Evolutionary conservation across 2,888 invertebrate genomes (phyloP), one percentile per base, ranked within the genome.

Genomic region (Cenopis cana): DNA sequence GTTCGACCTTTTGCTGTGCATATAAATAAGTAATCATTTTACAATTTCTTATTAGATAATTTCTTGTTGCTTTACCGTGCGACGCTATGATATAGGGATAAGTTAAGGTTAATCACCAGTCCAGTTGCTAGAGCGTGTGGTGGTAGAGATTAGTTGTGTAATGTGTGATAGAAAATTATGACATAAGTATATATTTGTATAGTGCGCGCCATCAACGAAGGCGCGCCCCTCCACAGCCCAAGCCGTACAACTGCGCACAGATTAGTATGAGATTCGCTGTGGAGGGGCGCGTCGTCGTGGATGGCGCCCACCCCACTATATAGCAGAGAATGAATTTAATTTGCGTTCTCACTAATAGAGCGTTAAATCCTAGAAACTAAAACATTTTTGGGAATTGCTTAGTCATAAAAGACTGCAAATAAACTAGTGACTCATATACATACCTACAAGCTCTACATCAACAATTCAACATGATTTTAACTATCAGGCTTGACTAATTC

Each of bases 61-160:
- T 24, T n/a, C 10, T 33, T 54, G 12, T 6, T 65, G 24, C 41
- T 46, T 54, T 54, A 54, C 20, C 54, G 8, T 56, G 14, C 54
- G 52, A 62, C 33, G 62, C 33, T 36, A 12, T 5, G 55, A 8
- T 29, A 24, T 5, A 12, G 20, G 1, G 12, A 29, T 60, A 24
- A 24, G 18, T n/a, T 8, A 29, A 5, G 12, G 18, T 61, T 50
- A 61, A 17, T 29, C n/a, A 33, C 49, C 49, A 36, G 50, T 18
- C 49, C 9, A 50, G 18, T 29, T 62, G 50, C 62, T 62, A 33
- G 24, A 24, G 62, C 62, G 50, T 36, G 62, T 36, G 62, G 29
- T 55, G 29, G 33, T 14, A 62, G 36, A 36, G 18, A 18, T 62
- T 52, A 62, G 46, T 46, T n/a, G 46, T 46, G 46, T 46, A 12